These are phyloP conservation scores for cattle (Bos taurus) DNA, from an alignment of 2,113 vertebrate species.

Conservation along the genomic window ARS-UCD2.0 NC_082638.1:16706001-16706500, in stretches of 20 bases:
- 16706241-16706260: background rate
- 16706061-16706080: background rate
- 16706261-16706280: background rate
- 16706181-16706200: too few relatives aligned
- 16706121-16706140: too few relatives aligned
- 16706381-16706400: background rate
- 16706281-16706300: background rate
- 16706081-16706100: background rate
- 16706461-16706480: background rate
- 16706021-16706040: background rate
- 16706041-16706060: background rate
- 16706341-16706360: background rate
- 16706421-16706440: background rate
- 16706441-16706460: too few relatives aligned
- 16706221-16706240: background rate
- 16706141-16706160: background rate
- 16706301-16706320: background rate
- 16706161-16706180: background rate
- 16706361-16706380: too few relatives aligned
- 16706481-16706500: background rate
- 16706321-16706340: too few relatives aligned
- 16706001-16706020: background rate
- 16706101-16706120: background rate
- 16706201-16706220: background rate
- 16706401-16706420: too few relatives aligned